phyloP scores from a whole-genome alignment of 2,888 invertebrate species.

The Pediacus dermestoides region DNA sequence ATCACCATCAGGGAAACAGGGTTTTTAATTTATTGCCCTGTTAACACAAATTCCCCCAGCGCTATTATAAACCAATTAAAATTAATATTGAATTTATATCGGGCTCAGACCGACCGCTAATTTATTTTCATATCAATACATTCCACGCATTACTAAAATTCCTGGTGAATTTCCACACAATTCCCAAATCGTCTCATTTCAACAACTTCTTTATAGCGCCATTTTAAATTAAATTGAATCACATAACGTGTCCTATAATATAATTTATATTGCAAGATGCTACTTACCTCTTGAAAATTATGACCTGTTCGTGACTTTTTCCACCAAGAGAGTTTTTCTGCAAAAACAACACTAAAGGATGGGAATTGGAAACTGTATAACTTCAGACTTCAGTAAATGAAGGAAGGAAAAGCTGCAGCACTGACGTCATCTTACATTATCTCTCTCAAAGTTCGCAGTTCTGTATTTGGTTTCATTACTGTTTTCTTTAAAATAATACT shows the following conservation, averaged over 20 bases:
- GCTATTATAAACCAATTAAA: neutral
- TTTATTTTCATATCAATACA: slow-evolving; percentile 4
- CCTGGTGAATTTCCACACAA: slow-evolving; percentile 1
- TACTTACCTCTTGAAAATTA: slow-evolving; percentile 20
- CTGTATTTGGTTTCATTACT: too few relatives aligned
- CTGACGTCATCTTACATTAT: too few relatives aligned
- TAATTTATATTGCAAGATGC: slow-evolving; percentile 21
- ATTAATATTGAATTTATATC: neutral
- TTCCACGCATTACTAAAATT: slow-evolving; percentile 2
- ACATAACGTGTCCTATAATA: slow-evolving; percentile 7
- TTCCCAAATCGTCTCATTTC: too few relatives aligned
- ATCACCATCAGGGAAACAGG: too few relatives aligned
- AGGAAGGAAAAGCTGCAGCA: too few relatives aligned
- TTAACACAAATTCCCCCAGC: neutral
- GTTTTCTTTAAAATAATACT: too few relatives aligned
- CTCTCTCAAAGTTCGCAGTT: too few relatives aligned
- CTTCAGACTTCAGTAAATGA: too few relatives aligned
- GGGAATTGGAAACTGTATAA: too few relatives aligned
- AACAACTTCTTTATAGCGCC: neutral
- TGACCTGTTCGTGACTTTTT: slow-evolving; percentile 23
- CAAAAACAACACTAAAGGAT: too few relatives aligned
- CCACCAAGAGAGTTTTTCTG: too few relatives aligned
- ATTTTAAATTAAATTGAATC: slow-evolving; percentile 2
- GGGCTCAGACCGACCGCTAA: slow-evolving; percentile 1
- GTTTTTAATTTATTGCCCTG: neutral